Percentiles rank a stretch among this genome's conserved stretches.
These are phyloP conservation scores for Macrostomum lignano DNA, from an alignment of 1,140 invertebrate genomes.

Conservation along the genomic window DNA sequence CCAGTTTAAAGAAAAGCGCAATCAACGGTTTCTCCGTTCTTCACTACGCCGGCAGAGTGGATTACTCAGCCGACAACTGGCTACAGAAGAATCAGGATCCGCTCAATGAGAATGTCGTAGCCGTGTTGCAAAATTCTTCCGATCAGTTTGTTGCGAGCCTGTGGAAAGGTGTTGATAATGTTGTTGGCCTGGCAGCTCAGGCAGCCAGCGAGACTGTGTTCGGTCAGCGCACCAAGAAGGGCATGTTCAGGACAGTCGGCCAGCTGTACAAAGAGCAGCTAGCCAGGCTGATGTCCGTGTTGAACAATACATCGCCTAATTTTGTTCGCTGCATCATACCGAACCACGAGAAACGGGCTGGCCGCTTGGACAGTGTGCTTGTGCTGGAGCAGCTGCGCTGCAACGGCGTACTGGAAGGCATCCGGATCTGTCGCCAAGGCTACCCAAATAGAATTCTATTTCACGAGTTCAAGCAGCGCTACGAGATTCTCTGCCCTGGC, in stretches of 20 bases:
- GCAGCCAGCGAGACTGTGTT: slow-evolving; percentile 61
- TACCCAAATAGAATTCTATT: slow-evolving; percentile 59
- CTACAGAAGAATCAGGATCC: slow-evolving; percentile 99
- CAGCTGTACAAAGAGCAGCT: slow-evolving; percentile 96
- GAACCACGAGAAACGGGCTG: slow-evolving; percentile 87
- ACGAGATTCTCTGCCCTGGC: slow-evolving; percentile 85
- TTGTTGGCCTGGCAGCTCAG: slow-evolving; percentile 82
- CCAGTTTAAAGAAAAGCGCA: slow-evolving; percentile 77
- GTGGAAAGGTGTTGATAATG: slow-evolving; percentile 83
- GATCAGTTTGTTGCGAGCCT: slow-evolving; percentile 78
- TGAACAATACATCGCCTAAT: slow-evolving; percentile 91
- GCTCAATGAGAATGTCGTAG: slow-evolving; percentile 88
- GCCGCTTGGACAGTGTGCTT: slow-evolving; percentile 69
- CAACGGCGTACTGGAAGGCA: slow-evolving; percentile 95
- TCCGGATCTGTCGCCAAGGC: slow-evolving; percentile 90
- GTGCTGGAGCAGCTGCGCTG: slow-evolving; percentile 85
- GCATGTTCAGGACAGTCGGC: slow-evolving; percentile 78
- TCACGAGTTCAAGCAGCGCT: slow-evolving; percentile 43
- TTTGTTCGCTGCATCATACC: slow-evolving; percentile 99
- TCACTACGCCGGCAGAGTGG: slow-evolving; percentile 95
- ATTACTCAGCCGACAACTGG: slow-evolving; percentile 88
- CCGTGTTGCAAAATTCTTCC: slow-evolving; percentile 65
- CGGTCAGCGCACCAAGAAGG: slow-evolving; percentile 43
- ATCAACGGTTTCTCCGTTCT: slow-evolving; percentile 83
- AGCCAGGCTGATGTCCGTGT: slow-evolving; percentile 72